Conservation (phyloP, 2,888 invertebrate genomes). For the Ernsta delagoae region DNA sequence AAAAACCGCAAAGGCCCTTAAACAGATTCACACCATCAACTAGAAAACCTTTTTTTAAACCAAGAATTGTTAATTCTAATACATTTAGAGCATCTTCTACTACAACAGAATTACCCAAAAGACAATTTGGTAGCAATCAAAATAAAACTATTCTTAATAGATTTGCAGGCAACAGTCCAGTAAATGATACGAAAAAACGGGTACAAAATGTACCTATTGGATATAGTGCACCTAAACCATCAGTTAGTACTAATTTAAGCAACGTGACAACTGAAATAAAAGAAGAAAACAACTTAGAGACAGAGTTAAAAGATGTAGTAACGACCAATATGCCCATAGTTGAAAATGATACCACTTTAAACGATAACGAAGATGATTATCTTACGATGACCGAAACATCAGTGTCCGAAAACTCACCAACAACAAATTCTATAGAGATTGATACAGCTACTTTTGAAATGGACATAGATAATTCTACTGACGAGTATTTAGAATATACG, state of each 20-base stretch:
- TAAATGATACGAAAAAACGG: slow-evolving; percentile 65
- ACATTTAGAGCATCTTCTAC: slow-evolving; percentile 74
- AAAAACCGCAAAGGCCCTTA: slow-evolving; percentile 44
- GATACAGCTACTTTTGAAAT: slow-evolving; percentile 63
- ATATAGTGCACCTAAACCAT: slow-evolving; percentile 55
- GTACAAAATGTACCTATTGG: slow-evolving; percentile 76
- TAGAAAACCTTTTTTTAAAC: slow-evolving; percentile 65
- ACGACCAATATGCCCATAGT: slow-evolving; percentile 47
- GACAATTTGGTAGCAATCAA: slow-evolving; percentile 51
- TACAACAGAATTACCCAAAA: slow-evolving; percentile 71
- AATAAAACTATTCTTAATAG: slow-evolving; percentile 67
- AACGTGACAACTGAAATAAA: slow-evolving; percentile 45
- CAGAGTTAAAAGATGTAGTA: slow-evolving; percentile 53
- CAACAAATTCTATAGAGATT: slow-evolving; percentile 56
- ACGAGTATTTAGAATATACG: slow-evolving; percentile 71
- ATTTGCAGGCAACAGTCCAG: slow-evolving; percentile 61
- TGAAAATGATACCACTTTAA: slow-evolving; percentile 56
- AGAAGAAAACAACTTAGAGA: slow-evolving; percentile 42
- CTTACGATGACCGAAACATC: slow-evolving; percentile 62
- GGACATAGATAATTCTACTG: slow-evolving; percentile 66
- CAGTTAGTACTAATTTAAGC: slow-evolving; percentile 35
- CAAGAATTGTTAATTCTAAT: slow-evolving; percentile 70
- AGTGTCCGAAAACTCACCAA: slow-evolving; percentile 51
- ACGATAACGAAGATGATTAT: slow-evolving; percentile 77
- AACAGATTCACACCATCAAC: slow-evolving; percentile 56